Percentiles rank a stretch among this genome's conserved stretches.
These are phyloP conservation scores for Nomada ruficornis DNA, from an alignment of 2,888 invertebrate genomes.

Conservation along the genomic window DNA sequence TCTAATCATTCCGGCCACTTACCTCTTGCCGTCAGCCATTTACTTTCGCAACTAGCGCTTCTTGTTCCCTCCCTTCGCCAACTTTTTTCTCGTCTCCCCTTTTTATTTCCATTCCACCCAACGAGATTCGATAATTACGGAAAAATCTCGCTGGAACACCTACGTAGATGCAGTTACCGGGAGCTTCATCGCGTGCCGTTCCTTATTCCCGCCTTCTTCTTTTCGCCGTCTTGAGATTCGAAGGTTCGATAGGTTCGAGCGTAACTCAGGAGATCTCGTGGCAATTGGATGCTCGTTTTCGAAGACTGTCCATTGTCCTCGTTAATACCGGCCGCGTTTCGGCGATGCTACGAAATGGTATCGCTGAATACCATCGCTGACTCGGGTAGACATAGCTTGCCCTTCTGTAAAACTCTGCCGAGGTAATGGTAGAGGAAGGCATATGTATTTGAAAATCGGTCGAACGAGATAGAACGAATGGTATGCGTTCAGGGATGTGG, in stretches of 20 bases:
- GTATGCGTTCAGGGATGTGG: not conserved
- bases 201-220: slow-evolving; percentile 5
- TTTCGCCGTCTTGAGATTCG: slow-evolving; percentile 15
- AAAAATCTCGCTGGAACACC: slow-evolving; percentile 67
- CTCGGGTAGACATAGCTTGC: too few relatives aligned
- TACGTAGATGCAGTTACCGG: slow-evolving; percentile 50
- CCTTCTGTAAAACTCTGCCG: not conserved
- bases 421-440: slow-evolving; percentile 17
- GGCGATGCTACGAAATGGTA: slow-evolving; percentile 21
- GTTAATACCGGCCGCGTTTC: slow-evolving; percentile 34
- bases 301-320: slow-evolving; percentile 40
- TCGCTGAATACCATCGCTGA: slow-evolving; percentile 42
- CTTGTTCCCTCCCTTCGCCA: slow-evolving; percentile 43
- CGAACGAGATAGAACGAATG: not conserved
- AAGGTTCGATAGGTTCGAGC: slow-evolving; percentile 14
- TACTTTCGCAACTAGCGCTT: slow-evolving; percentile 73
- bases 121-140: slow-evolving; percentile 73
- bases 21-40: slow-evolving; percentile 74
- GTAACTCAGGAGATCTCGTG: slow-evolving; percentile 27
- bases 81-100: not conserved
- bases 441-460: slow-evolving; percentile 17
- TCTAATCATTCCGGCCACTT: slow-evolving; percentile 76
- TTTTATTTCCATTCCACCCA: not conserved
- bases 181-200: slow-evolving; percentile 56
- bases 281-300: slow-evolving; percentile 29